Conservation (phyloP, 2,797 vertebrate species). For the Dendrocincla tyrannina region DNA sequence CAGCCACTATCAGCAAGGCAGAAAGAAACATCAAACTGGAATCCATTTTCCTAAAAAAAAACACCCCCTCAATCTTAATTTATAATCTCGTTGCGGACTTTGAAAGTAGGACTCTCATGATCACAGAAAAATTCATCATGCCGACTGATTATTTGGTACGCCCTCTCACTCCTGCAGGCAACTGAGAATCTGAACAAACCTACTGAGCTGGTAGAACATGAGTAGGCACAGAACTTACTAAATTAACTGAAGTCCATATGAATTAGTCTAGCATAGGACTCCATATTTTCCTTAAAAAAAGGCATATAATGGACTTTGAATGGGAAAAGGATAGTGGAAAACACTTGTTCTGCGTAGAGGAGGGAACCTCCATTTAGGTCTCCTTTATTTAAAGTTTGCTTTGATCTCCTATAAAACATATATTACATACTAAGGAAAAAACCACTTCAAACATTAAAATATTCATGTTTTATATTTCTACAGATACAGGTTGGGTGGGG, state of each 20-base stretch:
- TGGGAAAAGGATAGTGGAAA: background rate
- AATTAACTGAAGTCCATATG: background rate
- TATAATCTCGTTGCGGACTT: background rate
- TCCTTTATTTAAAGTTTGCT: background rate
- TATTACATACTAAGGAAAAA: background rate
- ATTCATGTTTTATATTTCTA: background rate
- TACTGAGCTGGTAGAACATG: background rate
- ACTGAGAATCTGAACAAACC: background rate
- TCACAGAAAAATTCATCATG: background rate
- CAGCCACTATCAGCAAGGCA: background rate
- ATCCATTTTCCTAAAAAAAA: background rate
- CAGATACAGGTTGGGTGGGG: rapidly evolving
- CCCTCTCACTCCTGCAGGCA: background rate
- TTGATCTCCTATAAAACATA: background rate
- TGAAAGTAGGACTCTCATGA: background rate
- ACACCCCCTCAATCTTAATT: background rate
- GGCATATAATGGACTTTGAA: background rate
- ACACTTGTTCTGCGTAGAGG: background rate
- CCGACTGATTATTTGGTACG: background rate
- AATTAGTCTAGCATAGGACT: background rate
- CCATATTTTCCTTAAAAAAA: background rate
- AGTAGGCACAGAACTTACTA: background rate
- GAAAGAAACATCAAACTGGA: background rate
- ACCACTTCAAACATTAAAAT: background rate
- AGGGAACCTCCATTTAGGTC: background rate